These are phyloP conservation scores for Myotis myotis DNA, from an alignment of 2,797 vertebrate species.

Conservation along the genomic window DNA sequence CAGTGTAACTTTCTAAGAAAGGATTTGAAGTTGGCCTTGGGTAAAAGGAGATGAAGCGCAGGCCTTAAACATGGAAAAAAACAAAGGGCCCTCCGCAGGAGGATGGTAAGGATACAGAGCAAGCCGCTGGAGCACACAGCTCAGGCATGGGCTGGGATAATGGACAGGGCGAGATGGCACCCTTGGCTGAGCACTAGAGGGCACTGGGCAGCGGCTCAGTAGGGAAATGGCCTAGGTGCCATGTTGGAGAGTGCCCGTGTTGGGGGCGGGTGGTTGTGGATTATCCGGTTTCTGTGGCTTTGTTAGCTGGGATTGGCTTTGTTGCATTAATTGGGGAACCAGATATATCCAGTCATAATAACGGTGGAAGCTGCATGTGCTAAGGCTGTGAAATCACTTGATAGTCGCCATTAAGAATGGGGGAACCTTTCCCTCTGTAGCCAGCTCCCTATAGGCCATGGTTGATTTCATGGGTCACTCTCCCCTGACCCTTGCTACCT, in stretches of 20 bases:
- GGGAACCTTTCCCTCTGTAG: background rate
- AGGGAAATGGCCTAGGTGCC: background rate
- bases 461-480: background rate
- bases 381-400: background rate
- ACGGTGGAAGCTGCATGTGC: too few relatives aligned
- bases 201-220: background rate
- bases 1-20: background rate
- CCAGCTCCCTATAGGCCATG: too few relatives aligned
- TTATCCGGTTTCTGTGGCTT: background rate
- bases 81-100: background rate
- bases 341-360: accelerated
- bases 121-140: background rate
- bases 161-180: background rate
- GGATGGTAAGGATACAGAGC: background rate
- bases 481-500: background rate
- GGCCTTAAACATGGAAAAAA: background rate
- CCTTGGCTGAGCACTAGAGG: background rate
- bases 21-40: background rate
- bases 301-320: background rate
- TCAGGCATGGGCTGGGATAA: background rate
- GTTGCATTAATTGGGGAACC: background rate
- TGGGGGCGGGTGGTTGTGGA: too few relatives aligned
- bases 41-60: background rate
- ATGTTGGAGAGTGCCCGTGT: accelerated
- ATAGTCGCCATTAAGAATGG: accelerated